Evolutionary conservation across 1,140 invertebrate genomes (phyloP), one percentile per base, ranked within the genome.

Genomic region (Drosophila equinoxialis): DNA sequence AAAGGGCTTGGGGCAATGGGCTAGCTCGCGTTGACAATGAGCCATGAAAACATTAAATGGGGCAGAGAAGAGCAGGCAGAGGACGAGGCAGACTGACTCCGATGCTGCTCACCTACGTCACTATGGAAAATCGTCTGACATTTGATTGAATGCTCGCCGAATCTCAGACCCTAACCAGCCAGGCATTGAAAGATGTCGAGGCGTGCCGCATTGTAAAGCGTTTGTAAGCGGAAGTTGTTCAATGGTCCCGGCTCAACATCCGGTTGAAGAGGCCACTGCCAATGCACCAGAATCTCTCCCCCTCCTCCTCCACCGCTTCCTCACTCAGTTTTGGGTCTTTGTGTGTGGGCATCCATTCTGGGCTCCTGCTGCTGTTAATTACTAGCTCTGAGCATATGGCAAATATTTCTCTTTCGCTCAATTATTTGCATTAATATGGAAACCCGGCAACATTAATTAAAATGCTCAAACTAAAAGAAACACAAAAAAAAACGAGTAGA

Each of bases 141-240:
- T 76, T 76, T 76, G 74, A 76, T 76, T 76, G 73, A 76, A 76
- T 58, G 73, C 65, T 65, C 39, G 55, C 63, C 71, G 69, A 71
- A 71, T 51, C 55, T 35, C 55, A 37, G 14, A 57, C 71, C 71
- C 58, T 23, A 51, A 51, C 51, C 79, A 65, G 59, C 17, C 45
- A 60, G 57, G 57, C 78, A 73, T 68, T 59, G 42, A 68, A 66
- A 37, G 17, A 63, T 23, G 45, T 35, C 7, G 81, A 55, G 73
- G 74, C 77, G 81, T 74, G 81, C 74, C 67, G 54, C 60, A 77
- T 68, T 86, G 81, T 81, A 76, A 77, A 75, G 55, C 54, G 37
- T 42, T 67, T 71, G 67, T 66, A 71, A 68, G 74, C 81, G 81
- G 81, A 84, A 84, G 81, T 84, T 70, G 74, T 57, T 69, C 70